A percentile compares a stretch with the other conserved stretches of the same genome.
Conservation (phyloP, 2,888 invertebrate species). For the Elmis aenea region DNA sequence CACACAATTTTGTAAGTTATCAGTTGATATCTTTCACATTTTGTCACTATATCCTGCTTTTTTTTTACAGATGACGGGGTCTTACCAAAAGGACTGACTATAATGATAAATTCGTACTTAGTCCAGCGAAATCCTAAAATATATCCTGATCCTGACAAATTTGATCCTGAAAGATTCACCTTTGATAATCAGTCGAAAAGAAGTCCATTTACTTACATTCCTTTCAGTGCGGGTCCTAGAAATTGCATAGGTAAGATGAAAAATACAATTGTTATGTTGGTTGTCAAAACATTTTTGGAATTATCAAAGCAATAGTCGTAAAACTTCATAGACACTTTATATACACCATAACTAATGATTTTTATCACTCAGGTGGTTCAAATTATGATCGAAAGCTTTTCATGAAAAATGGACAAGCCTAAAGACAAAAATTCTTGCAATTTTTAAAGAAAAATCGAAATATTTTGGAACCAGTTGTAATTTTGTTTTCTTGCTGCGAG, state of each 20-base stretch:
- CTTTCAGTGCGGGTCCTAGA: slow-evolving; percentile 62
- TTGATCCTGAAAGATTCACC: slow-evolving; percentile 53
- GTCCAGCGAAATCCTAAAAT: slow-evolving; percentile 50
- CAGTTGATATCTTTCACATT: slow-evolving; percentile 2
- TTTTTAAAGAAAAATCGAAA: too few relatives aligned
- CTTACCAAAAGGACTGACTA: slow-evolving; percentile 41
- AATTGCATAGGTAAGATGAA: slow-evolving; percentile 53
- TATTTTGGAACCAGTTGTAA: too few relatives aligned
- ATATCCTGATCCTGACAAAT: slow-evolving; percentile 52
- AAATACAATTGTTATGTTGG: background rate
- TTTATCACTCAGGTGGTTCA: too few relatives aligned
- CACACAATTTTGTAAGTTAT: slow-evolving; percentile 34
- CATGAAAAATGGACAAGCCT: too few relatives aligned
- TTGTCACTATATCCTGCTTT: slow-evolving; percentile 4
- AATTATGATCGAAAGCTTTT: slow-evolving; percentile 40
- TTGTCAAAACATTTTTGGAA: too few relatives aligned
- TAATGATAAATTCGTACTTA: slow-evolving; percentile 45
- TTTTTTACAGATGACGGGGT: slow-evolving; percentile 24
- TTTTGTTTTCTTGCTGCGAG: too few relatives aligned
- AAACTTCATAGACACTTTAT: too few relatives aligned
- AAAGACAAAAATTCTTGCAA: too few relatives aligned
- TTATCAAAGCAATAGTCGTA: too few relatives aligned
- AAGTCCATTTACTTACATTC: slow-evolving; percentile 53
- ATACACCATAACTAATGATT: too few relatives aligned
- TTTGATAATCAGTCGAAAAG: slow-evolving; percentile 33